Evolutionary conservation across 2,888 invertebrate species (phyloP).

Genomic region (Atrina japonica): DNA sequence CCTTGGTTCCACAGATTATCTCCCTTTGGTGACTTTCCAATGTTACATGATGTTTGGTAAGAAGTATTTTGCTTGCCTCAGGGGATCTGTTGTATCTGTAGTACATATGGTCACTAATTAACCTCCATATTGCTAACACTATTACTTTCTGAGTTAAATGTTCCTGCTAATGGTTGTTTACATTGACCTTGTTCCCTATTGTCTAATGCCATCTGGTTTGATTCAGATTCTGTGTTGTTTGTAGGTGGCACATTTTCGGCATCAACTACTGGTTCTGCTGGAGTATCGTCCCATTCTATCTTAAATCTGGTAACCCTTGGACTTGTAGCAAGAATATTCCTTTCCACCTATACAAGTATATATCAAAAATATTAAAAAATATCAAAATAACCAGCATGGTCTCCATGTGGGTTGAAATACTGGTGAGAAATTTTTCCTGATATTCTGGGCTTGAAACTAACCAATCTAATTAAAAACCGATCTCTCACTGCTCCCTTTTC

Average conservation of each 20-base stretch:
- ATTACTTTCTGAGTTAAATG: constrained; percentile 37
- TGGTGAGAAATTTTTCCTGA: no score
- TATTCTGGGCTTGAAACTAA: no score
- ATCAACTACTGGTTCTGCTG: constrained; percentile 48
- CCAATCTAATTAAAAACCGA: no score
- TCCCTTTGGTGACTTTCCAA: no score
- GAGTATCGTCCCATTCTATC: constrained; percentile 92
- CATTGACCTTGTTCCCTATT: background rate
- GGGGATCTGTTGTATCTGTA: no score
- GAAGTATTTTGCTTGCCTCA: no score
- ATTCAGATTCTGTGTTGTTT: constrained; percentile 63
- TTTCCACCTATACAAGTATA: constrained; percentile 82
- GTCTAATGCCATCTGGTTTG: constrained; percentile 63
- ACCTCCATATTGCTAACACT: constrained; percentile 31
- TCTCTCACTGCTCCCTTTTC: no score
- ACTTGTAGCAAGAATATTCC: constrained; percentile 92
- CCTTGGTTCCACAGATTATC: no score
- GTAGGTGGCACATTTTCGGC: constrained; percentile 67
- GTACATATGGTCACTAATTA: background rate
- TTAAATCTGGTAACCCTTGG: constrained; percentile 98
- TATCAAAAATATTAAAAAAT: no score
- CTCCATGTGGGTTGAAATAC: no score
- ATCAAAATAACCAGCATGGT: no score
- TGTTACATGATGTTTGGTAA: no score
- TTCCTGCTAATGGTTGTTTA: constrained; percentile 31